Base-by-base conservation (phyloP, 2,888 invertebrate genomes). In the Lithosia quadra region DNA sequence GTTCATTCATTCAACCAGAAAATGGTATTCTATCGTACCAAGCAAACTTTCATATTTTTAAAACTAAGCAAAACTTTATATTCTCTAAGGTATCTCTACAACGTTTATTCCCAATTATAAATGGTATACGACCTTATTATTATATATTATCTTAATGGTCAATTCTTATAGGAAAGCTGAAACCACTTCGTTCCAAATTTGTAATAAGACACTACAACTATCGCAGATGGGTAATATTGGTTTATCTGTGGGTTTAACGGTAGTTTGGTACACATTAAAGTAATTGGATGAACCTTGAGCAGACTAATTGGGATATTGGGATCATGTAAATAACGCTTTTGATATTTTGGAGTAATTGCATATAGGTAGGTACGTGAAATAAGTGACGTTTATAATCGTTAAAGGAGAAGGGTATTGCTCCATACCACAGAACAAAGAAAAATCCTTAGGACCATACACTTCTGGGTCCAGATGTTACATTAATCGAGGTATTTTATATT, bases 191-290 rank as follows among this genome's bases (percentile, higher is more conserved):
- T 22, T 22, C 36, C 15, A 15, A 60, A 60, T 60, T 60, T 39
- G 22, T 2, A 60, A 60, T 60, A 15, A 34, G 22, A 22, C 36
- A 60, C 59, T 60, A 15, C 36, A 56, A 56, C 24, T 56, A 56
- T 24, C 56, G 24, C 24, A 24, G 15, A 56, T 43, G 18, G 18
- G 43, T 43, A 43, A 43, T 43, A 43, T 43, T 43, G 43, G 49
- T n/a, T 49, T n/a, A 49, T 49, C 49, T 8, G 49, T 0, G 49
- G 49, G n/a, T n/a, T 49, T 49, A 49, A 49, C n/a, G n/a, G n/a
- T 49, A 49, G 49, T 9, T 49, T 28, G 56, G 8, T 24, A 28
- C 15, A 56, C n/a, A 9, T 49, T 56, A 60, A 39, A 60, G 60
- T 60, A 60, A 60, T 60, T 39, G 39, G 39, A 18, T 18, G 24